Conservation (phyloP, 2,888 invertebrate species). For the Drosophila paramelanica region DNA sequence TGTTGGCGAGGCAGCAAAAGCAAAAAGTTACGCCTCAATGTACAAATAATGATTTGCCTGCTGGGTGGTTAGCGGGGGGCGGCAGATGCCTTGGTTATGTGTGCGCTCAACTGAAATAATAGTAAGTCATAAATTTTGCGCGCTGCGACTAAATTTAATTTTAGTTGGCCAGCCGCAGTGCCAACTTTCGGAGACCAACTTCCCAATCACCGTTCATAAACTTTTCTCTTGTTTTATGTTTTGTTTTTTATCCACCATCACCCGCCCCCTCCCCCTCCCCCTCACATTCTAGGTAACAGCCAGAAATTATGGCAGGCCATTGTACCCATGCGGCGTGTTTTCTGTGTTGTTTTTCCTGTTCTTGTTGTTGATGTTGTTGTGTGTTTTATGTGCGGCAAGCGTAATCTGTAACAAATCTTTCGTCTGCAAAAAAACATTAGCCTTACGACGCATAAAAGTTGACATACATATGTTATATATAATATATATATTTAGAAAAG, state of each 20-base stretch:
- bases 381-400: conserved; percentile 55
- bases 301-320: conserved; percentile 60
- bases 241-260: conserved; percentile 6
- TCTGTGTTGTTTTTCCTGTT: conserved; percentile 1
- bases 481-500: conserved; percentile 26
- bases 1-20: conserved; percentile 39
- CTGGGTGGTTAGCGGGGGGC: not conserved
- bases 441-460: conserved; percentile 75
- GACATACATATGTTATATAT: conserved; percentile 48
- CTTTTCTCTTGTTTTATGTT: conserved; percentile 37
- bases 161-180: conserved; percentile 67
- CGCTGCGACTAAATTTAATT: conserved; percentile 71
- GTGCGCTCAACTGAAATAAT: conserved; percentile 73
- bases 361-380: conserved; percentile 19
- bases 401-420: conserved; percentile 78
- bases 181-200: conserved; percentile 54
- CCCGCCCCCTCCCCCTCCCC: not conserved
- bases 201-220: conserved; percentile 57
- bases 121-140: conserved; percentile 74
- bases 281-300: conserved; percentile 51
- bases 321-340: conserved; percentile 27
- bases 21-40: conserved; percentile 44
- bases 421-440: conserved; percentile 71
- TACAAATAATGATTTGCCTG: conserved; percentile 64
- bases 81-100: conserved; percentile 15